A percentile compares a stretch with the other conserved stretches of the same genome.
phyloP scores from a whole-genome alignment of 2,797 vertebrate species.

The Peromyscus melanophrys region DNA sequence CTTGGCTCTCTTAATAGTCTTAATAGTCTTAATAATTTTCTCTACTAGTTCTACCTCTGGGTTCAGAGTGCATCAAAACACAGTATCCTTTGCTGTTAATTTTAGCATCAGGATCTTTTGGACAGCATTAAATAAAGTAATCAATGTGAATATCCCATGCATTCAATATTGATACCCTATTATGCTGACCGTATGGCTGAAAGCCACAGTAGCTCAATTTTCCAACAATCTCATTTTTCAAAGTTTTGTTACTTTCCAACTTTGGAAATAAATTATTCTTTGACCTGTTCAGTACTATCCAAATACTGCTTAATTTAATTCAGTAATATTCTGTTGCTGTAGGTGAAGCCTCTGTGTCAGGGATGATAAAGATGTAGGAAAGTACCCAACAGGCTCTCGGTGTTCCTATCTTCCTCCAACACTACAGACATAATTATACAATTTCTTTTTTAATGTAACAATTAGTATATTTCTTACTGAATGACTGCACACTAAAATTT shows the following conservation, averaged over 20 bases:
- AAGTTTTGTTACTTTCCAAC: not conserved
- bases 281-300: not conserved
- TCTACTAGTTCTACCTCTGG: not conserved
- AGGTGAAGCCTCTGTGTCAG: not conserved
- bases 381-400: not conserved
- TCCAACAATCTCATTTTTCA: not conserved
- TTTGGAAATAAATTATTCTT: not conserved
- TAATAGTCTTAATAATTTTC: too few species aligned
- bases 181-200: not conserved
- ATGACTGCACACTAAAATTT: conserved; percentile 26
- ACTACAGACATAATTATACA: not conserved
- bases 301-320: conserved; percentile 45
- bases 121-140: not conserved
- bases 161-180: not conserved
- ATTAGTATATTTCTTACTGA: not conserved
- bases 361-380: not conserved
- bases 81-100: not conserved
- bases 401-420: conserved; percentile 16
- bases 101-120: not conserved
- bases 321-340: not conserved
- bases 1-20: not conserved
- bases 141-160: not conserved
- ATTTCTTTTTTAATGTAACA: not conserved
- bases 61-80: not conserved
- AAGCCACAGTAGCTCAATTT: not conserved